Conservation (phyloP, 2,797 vertebrate species). For the Hyperoplus immaculatus region DNA sequence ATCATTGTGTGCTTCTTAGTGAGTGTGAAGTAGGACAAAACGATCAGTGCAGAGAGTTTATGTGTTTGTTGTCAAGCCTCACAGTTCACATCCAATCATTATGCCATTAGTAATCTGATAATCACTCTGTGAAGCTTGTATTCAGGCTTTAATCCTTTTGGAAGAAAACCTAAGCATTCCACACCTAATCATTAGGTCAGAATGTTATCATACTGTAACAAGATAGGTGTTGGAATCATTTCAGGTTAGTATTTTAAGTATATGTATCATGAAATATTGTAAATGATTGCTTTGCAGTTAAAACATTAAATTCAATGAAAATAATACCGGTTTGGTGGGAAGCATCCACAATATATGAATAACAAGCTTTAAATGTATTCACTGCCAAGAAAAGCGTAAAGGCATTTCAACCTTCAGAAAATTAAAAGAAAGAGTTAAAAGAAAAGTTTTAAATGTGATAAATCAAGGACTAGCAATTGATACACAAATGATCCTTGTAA, state of each 20-base stretch:
- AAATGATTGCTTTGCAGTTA: constrained; percentile 35
- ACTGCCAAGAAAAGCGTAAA: neutral
- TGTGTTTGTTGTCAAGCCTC: constrained; percentile 57
- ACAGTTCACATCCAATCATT: constrained; percentile 43
- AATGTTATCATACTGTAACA: constrained; percentile 44
- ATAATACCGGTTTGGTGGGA: neutral
- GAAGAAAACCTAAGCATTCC: constrained; percentile 32
- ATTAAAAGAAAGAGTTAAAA: too few relatives aligned
- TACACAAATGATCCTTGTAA: neutral
- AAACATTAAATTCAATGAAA: constrained; percentile 21
- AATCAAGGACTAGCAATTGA: neutral
- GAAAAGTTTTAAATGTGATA: neutral
- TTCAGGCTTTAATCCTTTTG: constrained; percentile 40
- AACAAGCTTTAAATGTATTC: neutral
- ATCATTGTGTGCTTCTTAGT: constrained; percentile 60
- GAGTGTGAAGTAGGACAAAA: constrained; percentile 65
- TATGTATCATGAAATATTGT: constrained; percentile 6
- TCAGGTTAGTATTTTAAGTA: constrained; percentile 40
- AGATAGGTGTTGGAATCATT: constrained; percentile 38
- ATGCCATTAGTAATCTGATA: constrained; percentile 57
- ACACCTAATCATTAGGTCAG: constrained; percentile 57
- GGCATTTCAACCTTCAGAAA: neutral
- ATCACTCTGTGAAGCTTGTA: constrained; percentile 46
- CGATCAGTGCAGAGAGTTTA: constrained; percentile 40
- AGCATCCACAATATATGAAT: neutral